Evolutionary conservation across 2,113 vertebrate species (phyloP).

Genomic region (Gnathonemus echidnorhynchus): DNA sequence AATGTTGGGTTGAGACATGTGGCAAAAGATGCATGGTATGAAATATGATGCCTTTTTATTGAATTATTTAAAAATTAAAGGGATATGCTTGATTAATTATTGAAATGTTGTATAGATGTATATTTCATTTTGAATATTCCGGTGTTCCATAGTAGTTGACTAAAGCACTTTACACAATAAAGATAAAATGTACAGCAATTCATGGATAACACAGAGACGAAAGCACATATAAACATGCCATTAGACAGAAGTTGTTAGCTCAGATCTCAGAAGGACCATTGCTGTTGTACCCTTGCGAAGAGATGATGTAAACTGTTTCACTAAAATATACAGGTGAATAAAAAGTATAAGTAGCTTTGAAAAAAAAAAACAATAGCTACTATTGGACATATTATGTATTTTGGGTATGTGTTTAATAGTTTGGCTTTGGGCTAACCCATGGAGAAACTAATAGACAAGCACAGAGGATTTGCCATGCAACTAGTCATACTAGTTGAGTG

Average conservation of each 20-base stretch:
- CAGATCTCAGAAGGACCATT: not conserved
- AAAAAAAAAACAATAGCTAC: not conserved
- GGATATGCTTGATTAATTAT: no score
- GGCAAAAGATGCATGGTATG: no score
- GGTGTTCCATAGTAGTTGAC: not conserved
- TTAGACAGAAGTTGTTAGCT: not conserved
- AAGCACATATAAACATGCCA: not conserved
- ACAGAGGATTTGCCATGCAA: not conserved
- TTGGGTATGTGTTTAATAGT: not conserved
- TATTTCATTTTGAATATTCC: not conserved
- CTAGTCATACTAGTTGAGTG: not conserved
- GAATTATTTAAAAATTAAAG: no score
- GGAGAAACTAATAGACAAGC: not conserved
- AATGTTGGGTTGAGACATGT: no score
- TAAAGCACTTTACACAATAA: not conserved
- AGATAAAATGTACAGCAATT: not conserved
- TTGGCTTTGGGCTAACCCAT: not conserved
- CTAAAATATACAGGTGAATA: not conserved
- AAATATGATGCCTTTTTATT: no score
- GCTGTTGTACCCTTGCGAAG: not conserved
- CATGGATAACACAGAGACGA: not conserved
- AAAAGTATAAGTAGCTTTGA: not conserved
- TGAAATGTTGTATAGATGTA: not conserved
- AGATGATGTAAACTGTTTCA: not conserved
- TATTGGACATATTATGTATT: not conserved